Evolutionary conservation across 2,113 vertebrate genomes (phyloP).

Genomic region (Lota lota): DNA sequence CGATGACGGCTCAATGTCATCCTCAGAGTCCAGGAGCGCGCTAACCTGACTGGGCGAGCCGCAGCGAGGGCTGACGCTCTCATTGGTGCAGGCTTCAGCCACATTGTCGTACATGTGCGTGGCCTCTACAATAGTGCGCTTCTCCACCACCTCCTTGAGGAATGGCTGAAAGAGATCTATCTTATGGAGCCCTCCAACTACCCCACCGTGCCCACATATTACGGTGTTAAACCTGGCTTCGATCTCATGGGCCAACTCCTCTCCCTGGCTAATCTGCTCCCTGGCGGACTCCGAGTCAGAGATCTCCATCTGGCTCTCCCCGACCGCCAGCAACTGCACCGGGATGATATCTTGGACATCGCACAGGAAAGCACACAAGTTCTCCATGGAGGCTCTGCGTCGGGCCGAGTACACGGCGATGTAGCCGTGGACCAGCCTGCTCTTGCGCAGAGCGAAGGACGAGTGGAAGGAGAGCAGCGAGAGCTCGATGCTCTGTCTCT

Average conservation of each 20-base stretch:
- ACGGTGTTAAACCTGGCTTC: slow-evolving; percentile 82
- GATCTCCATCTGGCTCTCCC: slow-evolving; percentile 77
- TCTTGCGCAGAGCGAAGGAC: slow-evolving; percentile 87
- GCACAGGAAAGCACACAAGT: slow-evolving; percentile 89
- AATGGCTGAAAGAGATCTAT: slow-evolving; percentile 89
- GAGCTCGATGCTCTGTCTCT: slow-evolving; percentile 83
- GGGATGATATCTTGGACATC: slow-evolving; percentile 96
- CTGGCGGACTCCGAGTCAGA: slow-evolving; percentile 81
- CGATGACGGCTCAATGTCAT: slow-evolving; percentile 82
- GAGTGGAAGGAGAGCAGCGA: slow-evolving; percentile 91
- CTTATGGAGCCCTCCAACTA: slow-evolving; percentile 81
- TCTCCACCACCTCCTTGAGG: slow-evolving; percentile 89
- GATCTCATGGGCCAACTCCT: slow-evolving; percentile 92
- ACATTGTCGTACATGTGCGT: slow-evolving; percentile 92
- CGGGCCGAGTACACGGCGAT: slow-evolving; percentile 89
- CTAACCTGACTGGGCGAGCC: slow-evolving; percentile 87
- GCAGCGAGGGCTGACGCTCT: slow-evolving; percentile 85
- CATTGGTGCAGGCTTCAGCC: slow-evolving; percentile 86
- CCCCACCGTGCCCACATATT: slow-evolving; percentile 76
- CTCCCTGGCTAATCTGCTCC: slow-evolving; percentile 87
- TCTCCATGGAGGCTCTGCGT: slow-evolving; percentile 89
- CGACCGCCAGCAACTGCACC: slow-evolving; percentile 87
- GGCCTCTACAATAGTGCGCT: slow-evolving; percentile 88
- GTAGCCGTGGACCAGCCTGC: slow-evolving; percentile 88
- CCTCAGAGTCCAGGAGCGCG: slow-evolving; percentile 86